phyloP scores from a whole-genome alignment of 2,797 vertebrate species.

The Oophaga sylvatica region DNA sequence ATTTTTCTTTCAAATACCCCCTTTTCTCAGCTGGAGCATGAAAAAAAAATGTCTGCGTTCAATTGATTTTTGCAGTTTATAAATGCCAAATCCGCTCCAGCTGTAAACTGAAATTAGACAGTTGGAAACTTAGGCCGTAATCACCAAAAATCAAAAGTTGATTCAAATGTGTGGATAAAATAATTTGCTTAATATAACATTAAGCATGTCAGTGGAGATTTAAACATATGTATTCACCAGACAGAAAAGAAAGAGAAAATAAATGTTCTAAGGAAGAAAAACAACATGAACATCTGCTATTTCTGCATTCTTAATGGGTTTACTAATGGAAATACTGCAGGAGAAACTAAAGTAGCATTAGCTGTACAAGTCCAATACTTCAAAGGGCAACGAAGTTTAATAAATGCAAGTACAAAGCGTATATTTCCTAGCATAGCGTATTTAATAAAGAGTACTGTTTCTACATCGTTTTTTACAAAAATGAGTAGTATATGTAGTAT shows the following conservation, averaged over 20 bases:
- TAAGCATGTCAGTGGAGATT: not conserved
- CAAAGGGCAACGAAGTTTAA: not conserved
- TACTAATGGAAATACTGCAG: not conserved
- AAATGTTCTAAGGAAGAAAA: constrained; percentile 10
- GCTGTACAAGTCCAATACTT: not conserved
- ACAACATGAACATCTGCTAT: constrained; percentile 24
- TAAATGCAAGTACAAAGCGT: not conserved
- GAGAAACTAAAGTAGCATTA: not conserved
- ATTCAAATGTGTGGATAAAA: not conserved
- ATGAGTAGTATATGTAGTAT: not conserved
- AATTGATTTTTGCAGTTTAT: not conserved
- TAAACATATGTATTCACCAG: not conserved
- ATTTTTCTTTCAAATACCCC: not conserved
- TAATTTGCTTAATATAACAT: not conserved
- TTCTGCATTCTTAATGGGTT: not conserved
- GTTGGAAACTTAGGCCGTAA: not conserved
- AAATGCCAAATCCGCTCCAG: not conserved
- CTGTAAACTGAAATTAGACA: constrained; percentile 1
- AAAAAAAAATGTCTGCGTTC: not conserved
- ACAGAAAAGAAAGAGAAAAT: not conserved
- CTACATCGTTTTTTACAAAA: not conserved
- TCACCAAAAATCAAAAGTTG: constrained; percentile 9
- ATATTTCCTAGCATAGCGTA: not conserved
- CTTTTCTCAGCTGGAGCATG: not conserved
- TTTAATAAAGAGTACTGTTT: not conserved